Evolutionary conservation across 1,140 invertebrate species (phyloP), one percentile per base, ranked within the genome.

Genomic region (Harpegnathos saltator): DNA sequence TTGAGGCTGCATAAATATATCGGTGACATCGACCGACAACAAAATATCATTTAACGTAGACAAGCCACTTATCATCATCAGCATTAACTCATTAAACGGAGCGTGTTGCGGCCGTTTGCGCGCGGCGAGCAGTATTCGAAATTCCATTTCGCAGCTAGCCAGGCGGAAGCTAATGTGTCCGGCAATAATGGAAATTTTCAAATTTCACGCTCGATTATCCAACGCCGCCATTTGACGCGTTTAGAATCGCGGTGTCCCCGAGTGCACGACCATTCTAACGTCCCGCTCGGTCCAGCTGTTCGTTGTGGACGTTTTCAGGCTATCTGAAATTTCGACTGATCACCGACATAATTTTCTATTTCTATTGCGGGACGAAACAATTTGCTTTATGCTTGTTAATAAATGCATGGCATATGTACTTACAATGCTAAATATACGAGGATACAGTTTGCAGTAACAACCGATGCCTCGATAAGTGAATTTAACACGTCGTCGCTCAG

Each of bases 201-300:
- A 93, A 93, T 93, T 93, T 92, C 89, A 92, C 92, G 92, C 90
- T 92, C 91, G 91, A 93, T 93, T 93, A 92, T 92, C 77, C 87
- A 77, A 29, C 69, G 65, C 62, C 58, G 89, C 88, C 92, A 93
- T 92, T 93, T 92, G 92, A 91, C 68, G 56, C 62, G 52, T 87
- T 80, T 74, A 87, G 81, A 63, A 87, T 80, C 73, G 68, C 33
- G 58, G 33, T 58, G 54, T 80, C 75, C 56, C 65, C n/a, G n/a
- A n/a, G n/a, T 17, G 38, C 33, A 17, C 48, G 62, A 77, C 66
- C 58, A 24, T 11, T 80, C 54, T 38, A 19, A 22, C 14, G 19
- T 71, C 52, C 54, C 65, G 14, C 58, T 33, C n/a, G 17, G n/a
- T 71, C 52, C 75, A 80, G 75, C 75, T 80, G 75, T 17, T 58